Evolutionary conservation across 2,797 vertebrate species (phyloP).

Genomic region (Coilia nasus): DNA sequence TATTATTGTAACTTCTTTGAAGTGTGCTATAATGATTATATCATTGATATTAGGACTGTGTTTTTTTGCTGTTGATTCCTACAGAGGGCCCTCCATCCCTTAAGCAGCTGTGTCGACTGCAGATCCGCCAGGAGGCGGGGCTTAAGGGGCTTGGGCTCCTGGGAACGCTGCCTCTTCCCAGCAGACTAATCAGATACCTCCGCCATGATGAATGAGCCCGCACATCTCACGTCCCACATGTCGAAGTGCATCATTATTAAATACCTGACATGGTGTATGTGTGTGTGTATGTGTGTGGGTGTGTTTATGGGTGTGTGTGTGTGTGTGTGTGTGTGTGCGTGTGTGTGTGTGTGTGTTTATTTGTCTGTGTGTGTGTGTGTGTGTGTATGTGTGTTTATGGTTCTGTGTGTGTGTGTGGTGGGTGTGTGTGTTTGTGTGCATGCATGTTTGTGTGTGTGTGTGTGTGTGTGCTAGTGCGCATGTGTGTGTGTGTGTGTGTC

Average conservation of each 20-base stretch:
- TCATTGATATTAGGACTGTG: too few relatives aligned
- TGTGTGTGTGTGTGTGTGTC: too few relatives aligned
- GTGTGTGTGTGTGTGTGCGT: too few relatives aligned
- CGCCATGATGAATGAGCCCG: constrained; percentile 49
- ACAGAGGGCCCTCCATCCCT: constrained; percentile 78
- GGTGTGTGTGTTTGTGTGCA: too few relatives aligned
- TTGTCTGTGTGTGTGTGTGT: too few relatives aligned
- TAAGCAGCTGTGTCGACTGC: constrained; percentile 85
- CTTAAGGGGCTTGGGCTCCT: constrained; percentile 69
- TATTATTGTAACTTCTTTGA: too few relatives aligned
- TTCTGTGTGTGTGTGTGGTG: too few relatives aligned
- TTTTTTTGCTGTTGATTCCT: constrained; percentile 1
- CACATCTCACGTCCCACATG: not conserved
- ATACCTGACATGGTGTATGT: not conserved
- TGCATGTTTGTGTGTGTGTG: not conserved
- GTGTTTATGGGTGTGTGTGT: too few relatives aligned
- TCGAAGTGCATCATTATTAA: not conserved
- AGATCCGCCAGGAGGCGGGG: constrained; percentile 74
- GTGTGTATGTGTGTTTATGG: too few relatives aligned
- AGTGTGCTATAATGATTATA: too few relatives aligned
- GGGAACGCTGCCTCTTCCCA: constrained; percentile 79
- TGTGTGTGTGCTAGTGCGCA: too few relatives aligned
- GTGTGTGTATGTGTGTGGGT: not conserved
- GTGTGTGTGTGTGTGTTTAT: too few relatives aligned
- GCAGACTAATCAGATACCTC: constrained; percentile 82